A percentile compares a stretch with the other conserved stretches of the same genome.
Conservation (phyloP, 2,888 invertebrate species). For the Alloscopus bannaensis region DNA sequence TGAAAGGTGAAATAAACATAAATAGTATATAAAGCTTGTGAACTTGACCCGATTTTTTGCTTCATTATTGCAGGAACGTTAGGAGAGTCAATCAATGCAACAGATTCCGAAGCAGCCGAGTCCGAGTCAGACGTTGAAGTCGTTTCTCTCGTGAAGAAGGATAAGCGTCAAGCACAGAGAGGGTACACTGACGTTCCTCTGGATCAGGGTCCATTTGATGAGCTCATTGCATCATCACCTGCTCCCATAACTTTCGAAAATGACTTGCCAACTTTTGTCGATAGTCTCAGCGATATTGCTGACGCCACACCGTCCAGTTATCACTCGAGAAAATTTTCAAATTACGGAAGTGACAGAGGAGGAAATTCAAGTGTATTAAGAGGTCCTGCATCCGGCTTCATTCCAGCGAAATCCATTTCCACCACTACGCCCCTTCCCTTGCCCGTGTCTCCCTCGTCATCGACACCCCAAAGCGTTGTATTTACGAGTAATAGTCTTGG, state of each 20-base stretch:
- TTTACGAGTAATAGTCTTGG: conserved; percentile 50
- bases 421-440: conserved; percentile 10
- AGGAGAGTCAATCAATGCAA: conserved; percentile 51
- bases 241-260: conserved; percentile 65
- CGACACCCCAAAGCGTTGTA: conserved; percentile 32
- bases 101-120: conserved; percentile 33
- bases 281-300: conserved; percentile 55
- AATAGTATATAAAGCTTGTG: no score
- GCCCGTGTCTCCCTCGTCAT: conserved; percentile 51
- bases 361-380: neutral
- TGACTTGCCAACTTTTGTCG: conserved; percentile 62
- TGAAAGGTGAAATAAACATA: no score
- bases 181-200: conserved; percentile 71
- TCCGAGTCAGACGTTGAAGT: conserved; percentile 54
- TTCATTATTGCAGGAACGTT: conserved; percentile 27
- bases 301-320: conserved; percentile 51
- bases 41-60: conserved; percentile 18
- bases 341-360: neutral
- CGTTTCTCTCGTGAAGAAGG: conserved; percentile 64
- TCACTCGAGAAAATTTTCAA: conserved; percentile 39
- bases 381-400: neutral
- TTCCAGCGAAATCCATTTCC: neutral
- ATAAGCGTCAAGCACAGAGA: conserved; percentile 69
- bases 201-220: conserved; percentile 65
- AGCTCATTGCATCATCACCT: conserved; percentile 62